Percentiles rank a stretch among this genome's conserved stretches.
Evolutionary conservation across 2,113 vertebrate genomes (phyloP).

Genomic region (Notarius quadriscutis): DNA sequence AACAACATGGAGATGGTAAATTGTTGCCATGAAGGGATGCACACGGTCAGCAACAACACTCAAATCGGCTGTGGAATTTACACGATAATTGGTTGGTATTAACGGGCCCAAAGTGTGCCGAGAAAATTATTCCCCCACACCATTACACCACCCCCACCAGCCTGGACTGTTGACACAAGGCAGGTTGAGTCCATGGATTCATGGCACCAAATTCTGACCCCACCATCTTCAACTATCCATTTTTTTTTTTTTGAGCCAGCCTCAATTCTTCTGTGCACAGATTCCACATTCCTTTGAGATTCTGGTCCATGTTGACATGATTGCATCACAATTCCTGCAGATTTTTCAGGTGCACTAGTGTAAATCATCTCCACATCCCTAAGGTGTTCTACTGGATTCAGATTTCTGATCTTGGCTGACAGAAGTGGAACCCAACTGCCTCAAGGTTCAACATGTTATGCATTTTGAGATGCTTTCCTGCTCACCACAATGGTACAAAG

Average conservation of each 20-base stretch:
- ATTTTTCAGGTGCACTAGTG: too few species aligned
- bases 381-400: neutral
- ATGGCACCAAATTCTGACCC: too few species aligned
- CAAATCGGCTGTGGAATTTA: neutral
- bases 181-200: too few species aligned
- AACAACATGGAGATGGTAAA: too few species aligned
- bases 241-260: neutral
- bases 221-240: neutral
- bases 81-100: neutral
- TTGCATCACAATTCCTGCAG: too few species aligned
- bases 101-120: neutral
- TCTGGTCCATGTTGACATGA: too few species aligned
- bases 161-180: too few species aligned
- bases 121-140: neutral
- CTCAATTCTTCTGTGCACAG: too few species aligned
- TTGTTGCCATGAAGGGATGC: too few species aligned
- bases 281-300: too few species aligned
- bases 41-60: neutral
- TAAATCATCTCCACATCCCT: too few species aligned
- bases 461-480: neutral
- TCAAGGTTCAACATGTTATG: neutral
- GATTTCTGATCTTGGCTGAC: neutral
- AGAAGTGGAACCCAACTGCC: neutral
- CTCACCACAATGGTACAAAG: neutral
- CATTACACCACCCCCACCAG: neutral